Evolutionary conservation across 2,888 invertebrate species (phyloP).

Genomic region (Choristoneura rosaceana): DNA sequence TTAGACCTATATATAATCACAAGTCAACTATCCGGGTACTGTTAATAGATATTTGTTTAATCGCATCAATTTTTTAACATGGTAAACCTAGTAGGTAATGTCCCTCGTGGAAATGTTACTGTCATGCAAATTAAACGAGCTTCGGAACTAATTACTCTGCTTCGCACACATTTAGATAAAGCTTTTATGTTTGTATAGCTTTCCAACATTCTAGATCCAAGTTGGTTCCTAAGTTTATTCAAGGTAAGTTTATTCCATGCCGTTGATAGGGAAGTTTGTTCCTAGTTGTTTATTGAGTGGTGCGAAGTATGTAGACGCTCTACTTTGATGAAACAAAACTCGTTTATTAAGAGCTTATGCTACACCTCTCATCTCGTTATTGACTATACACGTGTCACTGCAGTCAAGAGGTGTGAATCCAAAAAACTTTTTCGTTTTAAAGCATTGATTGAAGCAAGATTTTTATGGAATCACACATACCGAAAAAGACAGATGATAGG

Average conservation of each 20-base stretch:
- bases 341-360: background rate
- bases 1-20: too few species aligned
- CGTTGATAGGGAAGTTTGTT: slow-evolving; percentile 72
- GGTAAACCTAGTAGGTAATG: slow-evolving; percentile 43
- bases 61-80: slow-evolving; percentile 1
- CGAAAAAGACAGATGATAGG: too few species aligned
- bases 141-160: slow-evolving; percentile 75
- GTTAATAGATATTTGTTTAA: background rate
- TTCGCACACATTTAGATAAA: slow-evolving; percentile 64
- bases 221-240: slow-evolving; percentile 38
- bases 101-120: slow-evolving; percentile 61
- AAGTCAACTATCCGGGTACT: too few species aligned
- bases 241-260: slow-evolving; percentile 66
- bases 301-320: slow-evolving; percentile 44
- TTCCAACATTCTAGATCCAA: slow-evolving; percentile 63
- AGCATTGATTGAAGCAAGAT: too few species aligned
- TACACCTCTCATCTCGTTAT: too few species aligned
- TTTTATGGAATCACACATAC: too few species aligned
- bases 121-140: slow-evolving; percentile 74
- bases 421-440: too few species aligned
- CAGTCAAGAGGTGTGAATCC: too few species aligned
- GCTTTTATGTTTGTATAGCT: slow-evolving; percentile 70
- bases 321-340: background rate
- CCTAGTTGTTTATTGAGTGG: slow-evolving; percentile 61
- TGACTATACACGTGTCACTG: too few species aligned